phyloP scores from a whole-genome alignment of 2,113 vertebrate species.

The Sander lucioperca region DNA sequence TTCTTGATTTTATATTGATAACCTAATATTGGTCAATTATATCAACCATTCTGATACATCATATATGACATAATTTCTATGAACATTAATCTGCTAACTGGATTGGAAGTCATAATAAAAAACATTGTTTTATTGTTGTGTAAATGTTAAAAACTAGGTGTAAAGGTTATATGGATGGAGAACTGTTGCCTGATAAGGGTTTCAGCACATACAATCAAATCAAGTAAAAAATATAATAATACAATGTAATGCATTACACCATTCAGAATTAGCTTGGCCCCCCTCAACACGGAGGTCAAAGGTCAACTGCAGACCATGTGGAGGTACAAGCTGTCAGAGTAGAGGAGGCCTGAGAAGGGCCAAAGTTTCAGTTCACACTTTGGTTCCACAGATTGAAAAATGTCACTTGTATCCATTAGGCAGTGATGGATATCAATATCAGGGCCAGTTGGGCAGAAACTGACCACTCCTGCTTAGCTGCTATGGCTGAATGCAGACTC shows the following conservation, averaged over 20 bases:
- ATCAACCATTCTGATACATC: background rate
- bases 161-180: too few relatives aligned
- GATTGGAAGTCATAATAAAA: background rate
- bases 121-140: background rate
- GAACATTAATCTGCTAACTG: background rate
- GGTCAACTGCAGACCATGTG: slow-evolving; percentile 1
- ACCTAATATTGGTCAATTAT: background rate
- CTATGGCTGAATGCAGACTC: slow-evolving; percentile 5
- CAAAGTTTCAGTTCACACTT: slow-evolving; percentile 12
- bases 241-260: background rate
- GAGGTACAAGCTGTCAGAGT: too few relatives aligned
- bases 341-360: background rate
- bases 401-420: background rate
- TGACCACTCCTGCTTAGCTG: background rate
- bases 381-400: background rate
- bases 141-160: background rate
- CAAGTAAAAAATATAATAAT: background rate
- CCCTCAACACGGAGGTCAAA: background rate
- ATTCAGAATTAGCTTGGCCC: background rate
- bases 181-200: background rate
- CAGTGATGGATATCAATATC: slow-evolving; percentile 3
- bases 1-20: too few relatives aligned
- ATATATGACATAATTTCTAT: too few relatives aligned
- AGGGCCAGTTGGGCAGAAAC: slow-evolving; percentile 27
- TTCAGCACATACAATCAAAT: background rate